Conservation (phyloP, 2,113 vertebrate species). For the Dasyornis broadbenti region DNA sequence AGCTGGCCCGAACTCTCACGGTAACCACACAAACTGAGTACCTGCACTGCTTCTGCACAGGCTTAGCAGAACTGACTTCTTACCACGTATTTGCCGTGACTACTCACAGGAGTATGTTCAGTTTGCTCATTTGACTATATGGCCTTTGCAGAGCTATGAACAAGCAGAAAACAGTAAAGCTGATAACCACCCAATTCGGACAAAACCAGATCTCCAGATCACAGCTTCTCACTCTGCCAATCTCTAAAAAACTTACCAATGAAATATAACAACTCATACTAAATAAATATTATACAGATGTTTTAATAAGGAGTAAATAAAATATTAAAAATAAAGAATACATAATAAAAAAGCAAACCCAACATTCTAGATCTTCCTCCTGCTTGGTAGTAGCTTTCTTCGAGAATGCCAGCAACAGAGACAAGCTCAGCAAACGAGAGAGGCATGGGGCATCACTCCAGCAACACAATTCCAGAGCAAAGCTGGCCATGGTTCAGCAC, state of each 20-base stretch:
- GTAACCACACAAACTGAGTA: accelerated
- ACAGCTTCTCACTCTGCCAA: not conserved
- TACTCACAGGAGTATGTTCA: not conserved
- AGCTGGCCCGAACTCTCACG: not conserved
- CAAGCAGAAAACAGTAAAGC: not conserved
- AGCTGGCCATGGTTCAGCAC: not conserved
- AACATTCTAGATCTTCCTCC: not conserved
- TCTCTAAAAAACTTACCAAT: not conserved
- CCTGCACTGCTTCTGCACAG: not conserved
- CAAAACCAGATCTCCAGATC: not conserved
- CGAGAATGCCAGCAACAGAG: accelerated
- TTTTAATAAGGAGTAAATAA: not conserved
- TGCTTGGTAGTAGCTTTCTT: not conserved
- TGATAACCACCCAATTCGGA: not conserved
- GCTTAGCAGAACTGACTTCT: not conserved
- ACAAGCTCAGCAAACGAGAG: not conserved
- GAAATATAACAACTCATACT: not conserved
- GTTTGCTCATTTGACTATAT: not conserved
- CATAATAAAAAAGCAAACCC: not conserved
- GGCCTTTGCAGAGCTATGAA: not conserved
- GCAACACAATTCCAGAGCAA: not conserved
- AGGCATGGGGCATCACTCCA: not conserved
- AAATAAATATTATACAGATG: not conserved
- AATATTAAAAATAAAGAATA: not conserved
- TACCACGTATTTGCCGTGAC: accelerated